phyloP scores from a whole-genome alignment of 2,113 vertebrate genomes.

The Mastomys coucha region DNA sequence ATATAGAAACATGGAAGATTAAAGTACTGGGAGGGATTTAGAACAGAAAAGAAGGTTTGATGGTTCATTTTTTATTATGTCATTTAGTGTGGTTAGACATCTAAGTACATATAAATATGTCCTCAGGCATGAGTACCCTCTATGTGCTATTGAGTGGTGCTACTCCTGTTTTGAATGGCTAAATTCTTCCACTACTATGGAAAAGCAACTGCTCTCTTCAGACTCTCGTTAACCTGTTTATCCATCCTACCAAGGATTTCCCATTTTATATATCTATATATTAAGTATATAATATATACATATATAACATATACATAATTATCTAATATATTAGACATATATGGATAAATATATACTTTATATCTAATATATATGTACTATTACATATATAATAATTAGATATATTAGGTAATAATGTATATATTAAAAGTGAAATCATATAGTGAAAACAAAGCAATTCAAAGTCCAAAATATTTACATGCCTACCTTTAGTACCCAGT shows the following conservation, averaged over 20 bases:
- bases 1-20: background rate
- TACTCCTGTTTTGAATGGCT: background rate
- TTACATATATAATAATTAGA: no score
- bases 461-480: background rate
- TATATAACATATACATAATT: no score
- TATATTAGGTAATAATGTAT: background rate
- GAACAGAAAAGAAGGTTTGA: background rate
- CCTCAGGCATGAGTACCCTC: background rate
- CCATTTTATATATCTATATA: background rate
- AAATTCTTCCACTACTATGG: background rate
- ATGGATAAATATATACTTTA: no score
- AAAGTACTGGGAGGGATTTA: background rate
- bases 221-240: background rate
- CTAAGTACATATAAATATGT: background rate
- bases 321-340: no score
- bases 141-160: no score
- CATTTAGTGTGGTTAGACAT: background rate
- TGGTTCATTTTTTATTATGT: background rate
- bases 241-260: background rate
- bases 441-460: background rate
- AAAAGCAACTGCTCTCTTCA: background rate
- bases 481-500: constrained; percentile 44
- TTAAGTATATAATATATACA: no score
- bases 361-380: no score
- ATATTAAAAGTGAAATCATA: background rate